Evolutionary conservation across 2,797 vertebrate species (phyloP), one percentile per base, ranked within the genome.

Genomic region (Tachyglossus aculeatus): DNA sequence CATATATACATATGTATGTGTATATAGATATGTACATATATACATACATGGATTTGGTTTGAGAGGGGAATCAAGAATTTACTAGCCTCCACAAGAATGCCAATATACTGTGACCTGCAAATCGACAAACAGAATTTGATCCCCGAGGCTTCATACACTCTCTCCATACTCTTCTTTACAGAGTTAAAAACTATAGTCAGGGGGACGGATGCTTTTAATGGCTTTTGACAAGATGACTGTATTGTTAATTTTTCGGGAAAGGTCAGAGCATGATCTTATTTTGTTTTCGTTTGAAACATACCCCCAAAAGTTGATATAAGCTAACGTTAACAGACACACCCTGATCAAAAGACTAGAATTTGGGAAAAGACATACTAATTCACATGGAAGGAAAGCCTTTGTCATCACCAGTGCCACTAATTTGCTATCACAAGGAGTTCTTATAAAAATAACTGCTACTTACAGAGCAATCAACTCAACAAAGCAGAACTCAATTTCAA

Each of bases 21-120:
- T n/a, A n/a, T n/a, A n/a, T n/a, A n/a, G n/a, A n/a, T n/a, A n/a
- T n/a, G n/a, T n/a, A n/a, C n/a, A n/a, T n/a, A n/a, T n/a, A n/a
- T n/a, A n/a, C n/a, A n/a, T n/a, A n/a, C n/a, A n/a, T n/a, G n/a
- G n/a, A n/a, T n/a, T n/a, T n/a, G n/a, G n/a, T n/a, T n/a, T n/a
- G n/a, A n/a, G n/a, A n/a, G n/a, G n/a, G n/a, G n/a, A n/a, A n/a
- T n/a, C n/a, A n/a, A n/a, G n/a, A n/a, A n/a, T n/a, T n/a, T n/a
- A n/a, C n/a, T n/a, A n/a, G n/a, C n/a, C n/a, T n/a, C n/a, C n/a
- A n/a, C n/a, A n/a, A n/a, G n/a, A n/a, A n/a, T n/a, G n/a, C n/a
- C n/a, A 93, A 90, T 70, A 83, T 80, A 86, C 92, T 92, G 90
- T 90, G 90, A 90, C 83, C 88, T 88, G 91, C 79, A 88, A 91